These are phyloP conservation scores for Nephrotoma flavescens DNA, from an alignment of 2,888 invertebrate genomes.

Conservation along the genomic window DNA sequence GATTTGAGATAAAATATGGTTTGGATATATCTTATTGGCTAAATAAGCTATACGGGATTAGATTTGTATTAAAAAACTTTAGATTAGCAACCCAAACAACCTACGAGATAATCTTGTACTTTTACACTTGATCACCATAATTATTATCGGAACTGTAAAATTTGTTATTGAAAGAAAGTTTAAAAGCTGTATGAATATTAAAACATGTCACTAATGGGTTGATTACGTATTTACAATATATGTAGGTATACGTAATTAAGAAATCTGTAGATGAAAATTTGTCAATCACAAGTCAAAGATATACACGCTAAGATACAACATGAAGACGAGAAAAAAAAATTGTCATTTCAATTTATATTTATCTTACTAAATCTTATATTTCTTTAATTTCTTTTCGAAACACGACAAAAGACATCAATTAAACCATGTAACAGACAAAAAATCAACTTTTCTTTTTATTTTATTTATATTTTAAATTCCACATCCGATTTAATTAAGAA, in stretches of 20 bases:
- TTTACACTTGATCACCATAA: too few species aligned
- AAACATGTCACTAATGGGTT: too few species aligned
- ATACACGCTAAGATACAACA: not conserved
- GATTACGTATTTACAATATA: not conserved
- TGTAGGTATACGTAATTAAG: not conserved
- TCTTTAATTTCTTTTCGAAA: not conserved
- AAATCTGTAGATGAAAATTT: not conserved
- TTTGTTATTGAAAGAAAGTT: too few species aligned
- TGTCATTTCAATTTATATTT: not conserved
- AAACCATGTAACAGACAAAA: not conserved
- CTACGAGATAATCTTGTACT: too few species aligned
- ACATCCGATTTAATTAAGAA: not conserved
- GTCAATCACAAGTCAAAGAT: not conserved
- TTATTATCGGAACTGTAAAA: too few species aligned
- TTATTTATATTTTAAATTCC: not conserved
- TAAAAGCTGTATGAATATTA: too few species aligned
- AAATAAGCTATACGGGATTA: too few species aligned
- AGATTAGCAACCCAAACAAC: too few species aligned
- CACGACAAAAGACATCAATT: not conserved
- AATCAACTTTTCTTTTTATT: not conserved
- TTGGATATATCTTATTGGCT: too few species aligned
- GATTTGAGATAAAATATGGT: too few species aligned
- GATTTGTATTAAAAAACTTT: too few species aligned
- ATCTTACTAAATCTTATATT: not conserved
- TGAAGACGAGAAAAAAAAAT: not conserved